A percentile compares a stretch with the other conserved stretches of the same genome.
Evolutionary conservation across 2,797 vertebrate genomes (phyloP).

Genomic region (Gadopsis marmoratus): DNA sequence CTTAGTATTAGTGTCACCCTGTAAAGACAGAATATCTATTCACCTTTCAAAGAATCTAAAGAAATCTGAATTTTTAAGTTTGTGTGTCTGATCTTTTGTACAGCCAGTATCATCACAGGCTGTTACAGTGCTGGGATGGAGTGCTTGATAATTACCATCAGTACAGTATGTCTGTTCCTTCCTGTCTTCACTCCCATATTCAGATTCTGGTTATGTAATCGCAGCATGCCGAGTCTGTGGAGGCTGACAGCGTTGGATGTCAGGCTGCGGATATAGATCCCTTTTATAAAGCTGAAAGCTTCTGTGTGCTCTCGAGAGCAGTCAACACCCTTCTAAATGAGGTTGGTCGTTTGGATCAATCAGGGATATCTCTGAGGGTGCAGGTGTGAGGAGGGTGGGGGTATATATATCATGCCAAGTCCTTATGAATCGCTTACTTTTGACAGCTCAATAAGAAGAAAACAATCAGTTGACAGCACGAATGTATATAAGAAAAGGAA

Average conservation of each 20-base stretch:
- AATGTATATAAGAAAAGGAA: slow-evolving; percentile 23
- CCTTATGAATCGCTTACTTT: slow-evolving; percentile 20
- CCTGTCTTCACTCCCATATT: slow-evolving; percentile 68
- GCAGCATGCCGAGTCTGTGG: slow-evolving; percentile 67
- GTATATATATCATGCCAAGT: slow-evolving; percentile 1
- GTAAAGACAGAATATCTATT: slow-evolving; percentile 3
- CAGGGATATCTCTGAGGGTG: slow-evolving; percentile 10
- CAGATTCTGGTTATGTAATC: slow-evolving; percentile 77
- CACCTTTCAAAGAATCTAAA: slow-evolving; percentile 39
- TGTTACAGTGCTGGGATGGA: slow-evolving; percentile 37
- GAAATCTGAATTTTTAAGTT: slow-evolving; percentile 36
- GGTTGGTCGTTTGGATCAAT: slow-evolving; percentile 45
- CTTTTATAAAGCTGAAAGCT: slow-evolving; percentile 62
- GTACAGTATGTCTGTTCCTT: slow-evolving; percentile 55
- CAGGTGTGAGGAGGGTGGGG: slow-evolving; percentile 9
- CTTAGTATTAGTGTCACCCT: slow-evolving; percentile 6
- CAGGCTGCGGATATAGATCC: slow-evolving; percentile 65
- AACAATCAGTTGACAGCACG: slow-evolving; percentile 1
- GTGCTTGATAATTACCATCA: slow-evolving; percentile 66
- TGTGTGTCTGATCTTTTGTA: slow-evolving; percentile 51
- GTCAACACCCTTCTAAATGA: slow-evolving; percentile 39
- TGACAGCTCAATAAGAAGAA: slow-evolving; percentile 23
- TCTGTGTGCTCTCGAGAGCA: slow-evolving; percentile 34
- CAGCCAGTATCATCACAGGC: slow-evolving; percentile 45
- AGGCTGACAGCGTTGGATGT: slow-evolving; percentile 74